Base-by-base conservation (phyloP, 1,140 invertebrate species). In the Arctopsyche grandis region DNA sequence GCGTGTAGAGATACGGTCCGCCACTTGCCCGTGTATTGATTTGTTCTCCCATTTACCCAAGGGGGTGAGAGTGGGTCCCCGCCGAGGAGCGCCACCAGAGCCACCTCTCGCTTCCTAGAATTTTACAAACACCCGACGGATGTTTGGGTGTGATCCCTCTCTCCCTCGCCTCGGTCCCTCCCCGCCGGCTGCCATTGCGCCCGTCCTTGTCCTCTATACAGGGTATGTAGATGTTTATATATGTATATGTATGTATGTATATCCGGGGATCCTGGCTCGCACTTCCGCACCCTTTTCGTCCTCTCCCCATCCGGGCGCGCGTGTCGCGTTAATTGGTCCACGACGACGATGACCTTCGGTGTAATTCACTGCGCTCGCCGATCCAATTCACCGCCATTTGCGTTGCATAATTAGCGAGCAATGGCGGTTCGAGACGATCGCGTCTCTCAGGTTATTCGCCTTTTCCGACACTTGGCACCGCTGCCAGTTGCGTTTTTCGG, bases 11-110 rank as follows among this genome's bases (percentile, higher is more conserved):
- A 71, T 71, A 71, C 69, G 69, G 69, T 71, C 69, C 24, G 69
- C 69, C 69, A 71, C 69, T 71, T 71, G 38, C 71, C 71, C 71
- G 44, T 56, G 71, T 74, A 74, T 74, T 74, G 71, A 74, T 74
- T 74, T 74, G 71, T 74, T 74, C 71, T 56, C 48, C 69, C 69
- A 71, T 52, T 71, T 71, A 46, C 46, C 71, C 43, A n/a, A 56
- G 44, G 71, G 44, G 71, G 44, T 21, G 29, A 9, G 69, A 38
- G 69, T 56, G 71, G 24, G 24, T 56, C 71, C 71, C 71, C 71
- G 48, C 48, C 48, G 44, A 71, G 38, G 22, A 71, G 46, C 69
- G 69, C 69, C 46, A 71, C 69, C 29, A 38, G n/a, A n/a, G 7
- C 29, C 29, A 38, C 29, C 29, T 38, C 69, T 71, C 69, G 22